Evolutionary conservation across 2,888 invertebrate genomes (phyloP), one percentile per base, ranked within the genome.

Genomic region (Drosophila borborema): DNA sequence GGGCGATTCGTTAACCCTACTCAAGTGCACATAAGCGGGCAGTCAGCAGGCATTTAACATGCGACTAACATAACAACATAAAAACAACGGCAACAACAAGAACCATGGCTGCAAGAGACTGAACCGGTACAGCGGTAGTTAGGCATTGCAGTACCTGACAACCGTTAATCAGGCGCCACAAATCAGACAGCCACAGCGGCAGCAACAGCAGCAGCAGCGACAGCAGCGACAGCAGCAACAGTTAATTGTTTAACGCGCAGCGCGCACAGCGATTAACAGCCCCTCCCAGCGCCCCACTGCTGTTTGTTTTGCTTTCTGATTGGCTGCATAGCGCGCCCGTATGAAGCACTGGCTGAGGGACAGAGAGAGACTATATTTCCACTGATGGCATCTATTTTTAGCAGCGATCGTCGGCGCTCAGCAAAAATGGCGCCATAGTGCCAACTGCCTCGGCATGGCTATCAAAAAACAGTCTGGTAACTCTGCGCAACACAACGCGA

Each of bases 101-200:
- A 28, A 28, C 28, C 28, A 7, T 16, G 23, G 1, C 16, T 12
- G 31, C 46, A 20, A 40, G 48, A 31, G 28, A 14, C 40, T 38
- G 38, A 60, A 36, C 34, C 65, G 60, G 68, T 55, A 66, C 72
- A 65, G 75, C 71, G 68, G 72, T 74, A 68, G 75, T 80, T 77
- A 59, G 55, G 72, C 49, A 64, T 51, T 73, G 46, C 56, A 49
- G 61, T 59, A 64, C 40, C 70, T 83, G 86, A 88, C 82, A 86
- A 68, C 86, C 88, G 84, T 80, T 86, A 86, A 88, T 88, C 83
- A 86, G 81, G 86, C 85, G 81, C 77, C 80, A 76, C 81, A 86
- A 87, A 86, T 87, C 81, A 81, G 69, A 60, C 60, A 45, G 54
- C 62, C 54, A 38, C 63, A 34, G 41, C 53, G 28, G 5, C 28